Conservation (phyloP, 1,140 invertebrate genomes). For the Papilio helenus region DNA sequence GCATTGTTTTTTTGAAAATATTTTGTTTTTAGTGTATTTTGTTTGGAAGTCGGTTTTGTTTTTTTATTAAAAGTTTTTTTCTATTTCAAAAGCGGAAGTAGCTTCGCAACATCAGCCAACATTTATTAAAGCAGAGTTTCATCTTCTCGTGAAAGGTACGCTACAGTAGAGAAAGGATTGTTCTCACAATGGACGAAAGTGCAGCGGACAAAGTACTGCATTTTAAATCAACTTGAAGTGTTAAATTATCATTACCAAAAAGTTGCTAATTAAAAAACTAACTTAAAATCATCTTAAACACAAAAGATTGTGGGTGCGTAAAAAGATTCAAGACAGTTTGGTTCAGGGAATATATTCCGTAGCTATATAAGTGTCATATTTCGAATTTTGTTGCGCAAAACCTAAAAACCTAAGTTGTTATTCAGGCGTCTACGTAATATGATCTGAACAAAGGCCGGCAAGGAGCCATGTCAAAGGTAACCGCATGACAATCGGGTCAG, state of each 20-base stretch:
- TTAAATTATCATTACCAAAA: background rate
- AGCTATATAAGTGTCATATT: too few relatives aligned
- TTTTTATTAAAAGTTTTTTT: too few relatives aligned
- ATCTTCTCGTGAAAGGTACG: conserved; percentile 4
- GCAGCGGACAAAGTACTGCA: background rate
- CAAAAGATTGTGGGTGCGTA: too few relatives aligned
- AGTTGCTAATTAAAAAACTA: background rate
- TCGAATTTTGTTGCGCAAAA: background rate
- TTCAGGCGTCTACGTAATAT: background rate
- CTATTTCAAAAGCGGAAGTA: background rate
- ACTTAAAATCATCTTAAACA: background rate
- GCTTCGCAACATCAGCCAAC: background rate
- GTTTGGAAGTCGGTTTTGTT: too few relatives aligned
- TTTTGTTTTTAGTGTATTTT: too few relatives aligned
- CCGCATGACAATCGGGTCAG: conserved; percentile 23
- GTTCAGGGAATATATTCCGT: too few relatives aligned
- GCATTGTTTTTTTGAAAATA: too few relatives aligned
- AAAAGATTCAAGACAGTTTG: too few relatives aligned
- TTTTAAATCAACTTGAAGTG: conserved; percentile 11
- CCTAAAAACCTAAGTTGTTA: background rate
- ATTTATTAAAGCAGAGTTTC: conserved; percentile 9
- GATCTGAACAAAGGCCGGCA: conserved; percentile 3
- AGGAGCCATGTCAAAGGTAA: conserved; percentile 17
- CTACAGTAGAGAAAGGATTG: conserved; percentile 10
- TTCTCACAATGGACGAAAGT: conserved; percentile 8